Conservation (phyloP, 2,113 vertebrate species). For the Phasianus colchicus region DNA sequence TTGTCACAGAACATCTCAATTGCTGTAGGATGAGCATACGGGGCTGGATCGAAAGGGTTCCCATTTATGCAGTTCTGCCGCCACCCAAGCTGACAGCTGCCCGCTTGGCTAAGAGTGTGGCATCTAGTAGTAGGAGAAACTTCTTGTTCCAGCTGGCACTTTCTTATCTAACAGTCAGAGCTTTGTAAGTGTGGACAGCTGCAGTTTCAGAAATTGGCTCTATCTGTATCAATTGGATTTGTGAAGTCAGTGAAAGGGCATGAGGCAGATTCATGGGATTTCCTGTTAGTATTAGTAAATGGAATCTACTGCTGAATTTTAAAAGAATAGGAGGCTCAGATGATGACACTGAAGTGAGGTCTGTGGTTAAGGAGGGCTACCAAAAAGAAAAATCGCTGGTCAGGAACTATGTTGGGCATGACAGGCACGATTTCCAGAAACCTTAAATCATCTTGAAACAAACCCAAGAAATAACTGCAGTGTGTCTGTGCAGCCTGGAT, state of each 20-base stretch:
- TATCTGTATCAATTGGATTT: conserved; percentile 83
- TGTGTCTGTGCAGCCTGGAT: background rate
- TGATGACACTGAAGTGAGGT: background rate
- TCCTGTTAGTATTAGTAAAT: conserved; percentile 82
- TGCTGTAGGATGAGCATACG: conserved; percentile 39
- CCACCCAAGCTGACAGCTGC: conserved; percentile 87
- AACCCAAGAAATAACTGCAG: background rate
- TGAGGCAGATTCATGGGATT: conserved; percentile 82
- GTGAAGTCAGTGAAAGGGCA: conserved; percentile 83
- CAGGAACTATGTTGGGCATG: background rate
- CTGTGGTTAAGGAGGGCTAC: conserved; percentile 43
- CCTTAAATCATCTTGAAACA: background rate
- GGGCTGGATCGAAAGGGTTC: conserved; percentile 53
- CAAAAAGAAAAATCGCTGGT: conserved; percentile 23
- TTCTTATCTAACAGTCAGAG: conserved; percentile 87
- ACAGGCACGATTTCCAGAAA: conserved; percentile 17
- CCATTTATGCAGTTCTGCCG: conserved; percentile 65
- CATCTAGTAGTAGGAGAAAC: conserved; percentile 85
- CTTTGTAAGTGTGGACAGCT: conserved; percentile 91
- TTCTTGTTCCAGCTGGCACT: conserved; percentile 89
- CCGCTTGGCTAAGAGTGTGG: conserved; percentile 83
- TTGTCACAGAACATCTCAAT: background rate
- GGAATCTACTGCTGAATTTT: conserved; percentile 69
- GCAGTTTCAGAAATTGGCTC: conserved; percentile 81
- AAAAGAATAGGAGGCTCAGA: conserved; percentile 60